Evolutionary conservation across 1,140 invertebrate genomes (phyloP), one percentile per base, ranked within the genome.

Genomic region (Habropoda laboriosa): DNA sequence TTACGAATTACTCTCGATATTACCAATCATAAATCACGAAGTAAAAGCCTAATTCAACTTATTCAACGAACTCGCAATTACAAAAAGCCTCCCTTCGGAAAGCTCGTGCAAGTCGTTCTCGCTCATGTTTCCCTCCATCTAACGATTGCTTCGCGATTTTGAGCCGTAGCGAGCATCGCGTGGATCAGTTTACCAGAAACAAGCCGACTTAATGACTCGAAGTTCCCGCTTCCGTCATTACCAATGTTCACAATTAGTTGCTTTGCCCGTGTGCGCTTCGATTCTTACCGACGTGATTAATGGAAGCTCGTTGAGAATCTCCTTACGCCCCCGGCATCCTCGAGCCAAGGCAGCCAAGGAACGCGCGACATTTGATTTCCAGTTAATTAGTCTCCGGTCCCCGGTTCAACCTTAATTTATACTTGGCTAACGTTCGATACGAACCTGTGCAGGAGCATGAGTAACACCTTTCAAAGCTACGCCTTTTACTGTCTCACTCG

Each of bases 301-400:
- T 76, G 74, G 68, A 55, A 79, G 30, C 63, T 24, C n/a, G 18
- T 5, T 24, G 55, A 30, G 55, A 63, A 82, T 79, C 68, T 64
- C 51, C 75, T 84, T 68, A 51, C 24, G 12, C 6, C 0, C 8
- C 12, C 21, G 60, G 42, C 35, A 40, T 8, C 49, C 42, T 76
- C 42, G n/a, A 53, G 35, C 21, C 5, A 42, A 38, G 35, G 13
- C 51, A 66, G 30, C 53, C 24, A 38, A 13, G 42, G 27, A 45
- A 51, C 60, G 30, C 45, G 38, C 27, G 80, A 74, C 58, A 67
- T 84, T 85, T 85, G 78, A 85, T 85, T 85, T 75, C 51, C 72
- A 32, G 61, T 85, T 83, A 85, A 85, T 84, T 84, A 84, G 38
- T 63, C 45, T 38, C 30, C 63, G 10, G 40, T 45, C 30, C n/a